These are phyloP conservation scores for Phalloptychus januarius DNA, from an alignment of 2,797 vertebrate genomes.

Conservation along the genomic window DNA sequence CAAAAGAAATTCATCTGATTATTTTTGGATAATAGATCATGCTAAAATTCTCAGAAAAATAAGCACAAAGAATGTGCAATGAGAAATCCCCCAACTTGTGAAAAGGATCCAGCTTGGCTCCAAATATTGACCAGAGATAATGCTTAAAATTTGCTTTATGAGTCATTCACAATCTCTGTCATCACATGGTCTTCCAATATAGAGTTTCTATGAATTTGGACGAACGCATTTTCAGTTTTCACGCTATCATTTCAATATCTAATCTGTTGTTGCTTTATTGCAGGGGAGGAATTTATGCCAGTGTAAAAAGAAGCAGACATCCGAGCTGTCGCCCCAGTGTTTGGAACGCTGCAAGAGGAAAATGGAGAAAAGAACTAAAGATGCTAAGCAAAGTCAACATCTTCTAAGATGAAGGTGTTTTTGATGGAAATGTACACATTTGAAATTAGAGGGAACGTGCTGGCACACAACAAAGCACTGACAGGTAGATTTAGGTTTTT, in stretches of 20 bases:
- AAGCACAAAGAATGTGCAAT: not conserved
- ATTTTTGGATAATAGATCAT: not conserved
- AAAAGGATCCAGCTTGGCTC: not conserved
- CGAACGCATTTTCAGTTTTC: not conserved
- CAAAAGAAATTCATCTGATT: not conserved
- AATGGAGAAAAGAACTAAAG: not conserved
- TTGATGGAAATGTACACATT: not conserved
- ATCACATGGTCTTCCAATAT: not conserved
- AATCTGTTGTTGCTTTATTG: slow-evolving; percentile 32
- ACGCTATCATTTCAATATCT: not conserved
- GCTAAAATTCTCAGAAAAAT: not conserved
- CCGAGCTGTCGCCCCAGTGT: slow-evolving; percentile 2
- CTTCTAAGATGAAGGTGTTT: not conserved
- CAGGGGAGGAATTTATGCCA: slow-evolving; percentile 52
- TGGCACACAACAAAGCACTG: not conserved
- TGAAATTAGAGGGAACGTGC: not conserved
- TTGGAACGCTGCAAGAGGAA: slow-evolving; percentile 19
- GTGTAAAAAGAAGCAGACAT: slow-evolving; percentile 28
- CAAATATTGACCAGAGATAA: not conserved
- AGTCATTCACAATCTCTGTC: slow-evolving; percentile 1
- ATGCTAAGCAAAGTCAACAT: too few species aligned
- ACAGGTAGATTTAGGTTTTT: not conserved
- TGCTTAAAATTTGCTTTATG: not conserved
- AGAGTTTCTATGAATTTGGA: not conserved
- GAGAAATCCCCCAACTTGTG: not conserved